Base-by-base conservation (phyloP, 2,113 vertebrate species). In the Paedocypris sp. region DNA sequence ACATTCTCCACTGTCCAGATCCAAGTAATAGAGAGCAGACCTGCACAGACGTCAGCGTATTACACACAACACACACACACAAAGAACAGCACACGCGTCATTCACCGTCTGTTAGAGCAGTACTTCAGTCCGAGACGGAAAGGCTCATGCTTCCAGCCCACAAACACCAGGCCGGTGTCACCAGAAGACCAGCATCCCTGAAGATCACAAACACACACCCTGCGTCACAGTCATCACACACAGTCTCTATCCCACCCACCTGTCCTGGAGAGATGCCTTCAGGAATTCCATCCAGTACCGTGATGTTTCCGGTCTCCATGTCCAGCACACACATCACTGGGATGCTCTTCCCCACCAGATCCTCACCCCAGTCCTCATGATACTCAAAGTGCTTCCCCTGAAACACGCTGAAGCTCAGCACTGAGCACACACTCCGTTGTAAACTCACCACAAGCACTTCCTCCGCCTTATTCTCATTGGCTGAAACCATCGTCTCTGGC, bases 101-200 rank as follows among this genome's bases (percentile, higher is more conserved):
- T n/a, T n/a, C n/a, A n/a, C n/a, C n/a, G n/a, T 64, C 93, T 88
- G 76, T 96, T 98, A 60, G 85, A 80, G 64, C 91, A 96, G 70
- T 83, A 79, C 1, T 70, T 86, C 26, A 97, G 77, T 15, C 94
- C 93, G 53, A 97, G 78, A 74, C 86, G 85, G 76, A 91, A 96
- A 4, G 91, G 91, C 35, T 90, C 85, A 0, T 97, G 90, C 81
- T 83, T 88, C 92, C 93, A 99, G 59, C 94, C 95, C 10, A 91
- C 81, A 1, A 99, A 98, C 58, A 98, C 83, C 69, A 97, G 87
- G 0, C 93, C 90, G 0, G 72, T 78, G 69, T 96, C 94, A 33
- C 76, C 83, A 0, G 88, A 91, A 26, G 91, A 88, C 94, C 94
- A 99, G 78, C 98, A 91, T 16, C 91, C 95, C 95, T 98, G 70